Evolutionary conservation across 2,797 vertebrate species (phyloP), one percentile per base, ranked within the genome.

Genomic region (Gambelia wislizenii): DNA sequence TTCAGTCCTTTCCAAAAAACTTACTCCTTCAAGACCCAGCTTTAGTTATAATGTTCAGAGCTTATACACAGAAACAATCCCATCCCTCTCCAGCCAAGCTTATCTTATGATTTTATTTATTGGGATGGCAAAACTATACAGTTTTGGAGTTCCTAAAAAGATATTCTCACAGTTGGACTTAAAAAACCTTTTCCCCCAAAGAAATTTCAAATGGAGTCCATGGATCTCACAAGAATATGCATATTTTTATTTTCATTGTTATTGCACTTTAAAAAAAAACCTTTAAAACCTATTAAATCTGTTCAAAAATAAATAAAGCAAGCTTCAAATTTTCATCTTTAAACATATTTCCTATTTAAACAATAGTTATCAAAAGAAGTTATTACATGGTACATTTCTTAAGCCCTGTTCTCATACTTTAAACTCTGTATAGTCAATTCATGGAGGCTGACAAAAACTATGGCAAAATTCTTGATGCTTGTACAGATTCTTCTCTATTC

Each of bases 81-180:
- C 82, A 30, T 27, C 27, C 22, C 33, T 54, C 14, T 79, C 47
- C 49, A 18, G 33, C 14, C 33, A 30, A 44, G 49, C 33, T 39
- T 61, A 25, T 3, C 89, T 2, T 89, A 59, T 84, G 22, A 69
- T 69, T 96, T 91, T 94, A 16, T 92, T 86, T 83, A 77, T 89
- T 3, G 67, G 33, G 30, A 8, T 89, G 47, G 52, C 1, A 0
- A 85, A 87, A 83, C 0, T 64, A 30, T 86, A 85, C 82, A 87
- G 84, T 86, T 82, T 93, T 77, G 92, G 2, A 25, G 83, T 80
- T 85, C 27, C 54, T 74, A 80, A 74, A 80, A 52, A 25, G 16
- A 33, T 70, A 81, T 74, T 49, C 42, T 44, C 47, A 30, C 33
- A 39, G 25, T 39, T 52, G 33, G 33, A 52, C 69, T 87, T 80